Conservation (phyloP, 2,888 invertebrate species). For the Nezara viridula region DNA sequence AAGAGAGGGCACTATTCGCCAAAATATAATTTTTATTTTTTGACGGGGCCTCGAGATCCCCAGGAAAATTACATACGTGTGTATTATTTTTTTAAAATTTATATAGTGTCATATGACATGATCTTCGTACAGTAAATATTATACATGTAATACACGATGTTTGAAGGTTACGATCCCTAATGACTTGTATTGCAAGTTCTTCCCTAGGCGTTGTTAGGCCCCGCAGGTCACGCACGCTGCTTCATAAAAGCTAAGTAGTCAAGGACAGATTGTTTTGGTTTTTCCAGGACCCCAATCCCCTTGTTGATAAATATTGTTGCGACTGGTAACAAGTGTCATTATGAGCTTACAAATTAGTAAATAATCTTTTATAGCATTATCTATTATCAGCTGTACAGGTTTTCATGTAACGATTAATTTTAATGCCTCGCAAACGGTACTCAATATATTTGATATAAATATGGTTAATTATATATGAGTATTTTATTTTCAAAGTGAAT, state of each 20-base stretch:
- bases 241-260: background rate
- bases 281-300: background rate
- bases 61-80: too few relatives aligned
- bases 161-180: background rate
- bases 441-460: background rate
- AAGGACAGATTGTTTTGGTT: constrained; percentile 4
- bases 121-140: too few relatives aligned
- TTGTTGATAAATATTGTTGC: background rate
- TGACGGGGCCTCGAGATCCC: too few relatives aligned
- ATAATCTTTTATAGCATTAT: background rate
- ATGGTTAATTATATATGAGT: too few relatives aligned
- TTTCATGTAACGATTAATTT: background rate
- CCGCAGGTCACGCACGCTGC: background rate
- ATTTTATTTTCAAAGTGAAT: too few relatives aligned
- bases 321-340: background rate
- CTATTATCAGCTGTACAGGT: background rate
- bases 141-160: background rate
- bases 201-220: background rate
- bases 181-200: background rate
- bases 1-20: too few relatives aligned
- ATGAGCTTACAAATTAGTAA: background rate
- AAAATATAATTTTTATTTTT: too few relatives aligned
- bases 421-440: background rate
- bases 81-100: too few relatives aligned
- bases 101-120: too few relatives aligned